Base-by-base conservation (phyloP, 2,113 vertebrate species). In the Silurus glanis region DNA sequence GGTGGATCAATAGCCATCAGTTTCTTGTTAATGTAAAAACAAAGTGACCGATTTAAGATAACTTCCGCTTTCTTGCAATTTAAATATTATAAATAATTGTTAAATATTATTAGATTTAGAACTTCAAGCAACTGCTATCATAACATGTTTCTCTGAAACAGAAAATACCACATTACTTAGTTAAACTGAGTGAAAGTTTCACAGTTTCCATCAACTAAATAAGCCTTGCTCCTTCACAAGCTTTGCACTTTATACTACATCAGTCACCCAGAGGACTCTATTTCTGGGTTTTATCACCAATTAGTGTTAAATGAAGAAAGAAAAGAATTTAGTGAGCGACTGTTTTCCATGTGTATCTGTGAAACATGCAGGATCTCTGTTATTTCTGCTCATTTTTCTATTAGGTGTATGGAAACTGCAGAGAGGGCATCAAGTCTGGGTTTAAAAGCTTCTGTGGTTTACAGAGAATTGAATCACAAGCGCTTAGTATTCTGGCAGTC, bases 401-500 rank as follows among this genome's bases (percentile, higher is more conserved):
- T 37, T 37, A 84, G 55, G 25, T 79, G 49, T 67, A 81, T 72
- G 78, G 78, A 86, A 86, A 74, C 78, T 86, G 62, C 55, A 67
- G 66, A 85, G 23, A 49, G 7, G 53, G 25, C 19, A 83, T 80
- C 21, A 13, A 47, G 9, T 64, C 81, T 72, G 67, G 58, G 12
- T 80, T 81, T 78, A 69, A 45, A 56, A 53, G 80, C 62, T 74
- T 58, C 64, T 64, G 78, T 67, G 45, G 76, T 82, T 83, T 75
- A 17, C 19, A 61, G 25, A 83, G 28, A 67, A 83, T 81, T 89
- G 84, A 86, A 89, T 80, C 47, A 45, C 59, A 90, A 84, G 59
- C 71, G n/a, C 85, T 90, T 89, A 86, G 89, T 89, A 90, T 90
- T 89, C 87, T 83, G 80, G 64, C 49, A 82, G 59, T 78, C 85